These are phyloP conservation scores for Hydropsyche betteni DNA, from an alignment of 2,888 invertebrate species.

Conservation along the genomic window DNA sequence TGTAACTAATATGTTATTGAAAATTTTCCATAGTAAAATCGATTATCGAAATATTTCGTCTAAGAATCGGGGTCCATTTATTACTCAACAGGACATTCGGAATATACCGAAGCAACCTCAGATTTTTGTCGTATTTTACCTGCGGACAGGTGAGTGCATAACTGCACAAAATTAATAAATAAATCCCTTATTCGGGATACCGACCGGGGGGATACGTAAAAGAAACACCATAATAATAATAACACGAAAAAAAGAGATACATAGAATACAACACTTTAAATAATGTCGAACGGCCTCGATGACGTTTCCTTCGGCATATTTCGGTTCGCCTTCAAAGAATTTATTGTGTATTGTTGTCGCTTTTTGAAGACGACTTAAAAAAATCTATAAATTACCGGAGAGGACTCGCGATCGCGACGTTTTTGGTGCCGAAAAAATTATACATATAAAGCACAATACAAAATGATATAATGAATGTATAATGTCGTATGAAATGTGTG, in stretches of 20 bases:
- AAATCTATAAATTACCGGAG: conserved; percentile 44
- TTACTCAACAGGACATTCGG: conserved; percentile 3
- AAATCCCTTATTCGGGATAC: conserved; percentile 32
- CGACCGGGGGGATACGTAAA: not conserved
- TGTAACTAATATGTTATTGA: no score
- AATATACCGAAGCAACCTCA: not conserved
- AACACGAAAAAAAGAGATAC: conserved; percentile 3
- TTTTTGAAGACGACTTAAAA: conserved; percentile 39
- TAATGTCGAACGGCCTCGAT: conserved; percentile 38
- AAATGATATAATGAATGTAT: not conserved
- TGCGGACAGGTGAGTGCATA: conserved; percentile 37
- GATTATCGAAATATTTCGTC: no score
- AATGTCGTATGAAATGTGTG: not conserved
- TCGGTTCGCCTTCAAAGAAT: conserved; percentile 45
- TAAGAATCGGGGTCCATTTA: not conserved
- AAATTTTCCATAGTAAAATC: no score
- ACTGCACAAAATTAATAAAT: conserved; percentile 42
- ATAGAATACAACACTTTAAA: conserved; percentile 34
- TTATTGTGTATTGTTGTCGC: conserved; percentile 44
- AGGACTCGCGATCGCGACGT: conserved; percentile 32
- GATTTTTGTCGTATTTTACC: conserved; percentile 27
- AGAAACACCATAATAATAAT: conserved; percentile 7
- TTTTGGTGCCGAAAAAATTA: conserved; percentile 38
- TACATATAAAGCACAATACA: not conserved
- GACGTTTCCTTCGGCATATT: conserved; percentile 41